A percentile compares a stretch with the other conserved stretches of the same genome.
phyloP scores from a whole-genome alignment of 35 echinoderm and acorn worm species.

The Apostichopus parvimensis region DNA sequence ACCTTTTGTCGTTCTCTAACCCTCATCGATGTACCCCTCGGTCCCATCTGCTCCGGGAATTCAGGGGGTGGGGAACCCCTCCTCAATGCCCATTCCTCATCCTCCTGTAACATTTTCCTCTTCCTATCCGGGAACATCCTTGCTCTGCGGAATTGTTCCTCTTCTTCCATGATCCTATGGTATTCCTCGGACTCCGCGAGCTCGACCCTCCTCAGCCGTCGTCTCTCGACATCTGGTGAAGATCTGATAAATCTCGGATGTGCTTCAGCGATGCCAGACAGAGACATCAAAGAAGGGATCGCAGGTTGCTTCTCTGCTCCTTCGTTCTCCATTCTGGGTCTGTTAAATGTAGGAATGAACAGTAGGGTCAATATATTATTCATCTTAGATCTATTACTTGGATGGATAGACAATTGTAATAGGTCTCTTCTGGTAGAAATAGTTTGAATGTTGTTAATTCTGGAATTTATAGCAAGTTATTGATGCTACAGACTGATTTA shows the following conservation, averaged over 20 bases:
- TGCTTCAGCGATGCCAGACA: not conserved
- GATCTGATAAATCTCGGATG: not conserved
- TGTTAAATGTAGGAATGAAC: not conserved
- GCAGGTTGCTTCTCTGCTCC: not conserved
- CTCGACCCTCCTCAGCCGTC: not conserved
- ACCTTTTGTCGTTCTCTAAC: not conserved
- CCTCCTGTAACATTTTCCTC: not conserved
- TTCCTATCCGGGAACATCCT: not conserved
- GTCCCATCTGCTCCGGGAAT: not conserved
- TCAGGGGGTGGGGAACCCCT: not conserved
- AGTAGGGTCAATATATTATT: not conserved
- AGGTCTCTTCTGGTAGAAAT: no score
- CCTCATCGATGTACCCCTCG: not conserved
- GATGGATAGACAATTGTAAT: no score
- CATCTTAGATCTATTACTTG: no score
- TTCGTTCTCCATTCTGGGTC: not conserved
- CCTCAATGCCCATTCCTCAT: conserved; percentile 5
- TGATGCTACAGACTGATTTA: no score
- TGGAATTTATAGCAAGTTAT: no score
- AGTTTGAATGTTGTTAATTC: no score
- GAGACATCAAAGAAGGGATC: conserved; percentile 25
- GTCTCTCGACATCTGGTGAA: not conserved
- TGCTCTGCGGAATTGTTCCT: not conserved
- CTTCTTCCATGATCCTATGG: not conserved
- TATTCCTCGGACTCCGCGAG: not conserved